Conservation (phyloP, 2,113 vertebrate species). For the Proterorhinus semilunaris region DNA sequence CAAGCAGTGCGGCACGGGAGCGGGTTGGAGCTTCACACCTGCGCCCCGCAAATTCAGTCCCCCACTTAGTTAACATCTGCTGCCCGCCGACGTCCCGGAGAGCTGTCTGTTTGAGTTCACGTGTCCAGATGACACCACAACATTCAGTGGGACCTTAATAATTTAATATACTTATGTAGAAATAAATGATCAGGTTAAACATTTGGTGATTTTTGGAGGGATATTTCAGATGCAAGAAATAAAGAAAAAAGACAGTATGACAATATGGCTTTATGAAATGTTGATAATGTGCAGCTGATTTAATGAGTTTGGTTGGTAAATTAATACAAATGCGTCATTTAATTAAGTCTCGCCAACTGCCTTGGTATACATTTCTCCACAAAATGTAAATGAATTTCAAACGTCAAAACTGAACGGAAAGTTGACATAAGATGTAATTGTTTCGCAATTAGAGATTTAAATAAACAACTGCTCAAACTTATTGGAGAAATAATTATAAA, state of each 20-base stretch:
- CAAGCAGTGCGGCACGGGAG: slow-evolving; percentile 24
- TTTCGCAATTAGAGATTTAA: neutral
- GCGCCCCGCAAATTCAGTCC: slow-evolving; percentile 37
- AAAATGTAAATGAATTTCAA: slow-evolving; percentile 1
- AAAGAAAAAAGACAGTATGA: neutral
- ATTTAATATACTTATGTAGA: too few relatives aligned
- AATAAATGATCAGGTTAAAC: too few relatives aligned
- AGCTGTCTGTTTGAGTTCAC: slow-evolving; percentile 11
- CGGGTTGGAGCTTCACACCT: slow-evolving; percentile 47
- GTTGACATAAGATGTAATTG: neutral
- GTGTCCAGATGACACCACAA: neutral
- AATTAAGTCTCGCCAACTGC: neutral
- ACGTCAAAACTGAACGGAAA: neutral
- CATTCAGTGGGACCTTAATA: too few relatives aligned
- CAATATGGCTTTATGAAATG: neutral
- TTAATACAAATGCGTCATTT: neutral
- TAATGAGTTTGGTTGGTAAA: neutral
- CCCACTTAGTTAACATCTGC: slow-evolving; percentile 38
- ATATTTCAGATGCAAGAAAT: too few relatives aligned
- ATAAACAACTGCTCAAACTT: neutral
- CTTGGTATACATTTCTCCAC: neutral
- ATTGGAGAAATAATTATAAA: neutral
- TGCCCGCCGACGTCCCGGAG: slow-evolving; percentile 9
- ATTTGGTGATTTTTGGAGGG: too few relatives aligned
- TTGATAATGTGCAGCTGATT: neutral